Conservation (phyloP, 2,113 vertebrate species). For the Psilopsiagon aymara region DNA sequence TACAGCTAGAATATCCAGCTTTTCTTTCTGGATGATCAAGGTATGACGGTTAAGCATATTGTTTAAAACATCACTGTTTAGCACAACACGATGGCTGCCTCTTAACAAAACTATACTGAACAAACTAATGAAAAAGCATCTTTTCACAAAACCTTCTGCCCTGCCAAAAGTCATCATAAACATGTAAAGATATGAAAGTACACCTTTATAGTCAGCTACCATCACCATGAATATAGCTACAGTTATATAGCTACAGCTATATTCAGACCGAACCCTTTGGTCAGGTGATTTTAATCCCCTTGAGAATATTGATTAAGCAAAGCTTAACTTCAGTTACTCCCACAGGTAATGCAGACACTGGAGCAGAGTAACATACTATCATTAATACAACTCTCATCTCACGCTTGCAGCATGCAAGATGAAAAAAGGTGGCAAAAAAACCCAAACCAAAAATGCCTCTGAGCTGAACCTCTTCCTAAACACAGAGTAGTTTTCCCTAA, state of each 20-base stretch:
- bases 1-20: not conserved
- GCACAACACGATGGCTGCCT: not conserved
- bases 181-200: not conserved
- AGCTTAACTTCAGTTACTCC: not conserved
- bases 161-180: not conserved
- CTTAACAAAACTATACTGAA: not conserved
- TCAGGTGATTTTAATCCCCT: not conserved
- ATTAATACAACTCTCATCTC: not conserved
- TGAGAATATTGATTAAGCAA: not conserved
- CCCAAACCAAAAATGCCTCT: not conserved
- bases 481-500: not conserved
- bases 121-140: not conserved
- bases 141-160: not conserved
- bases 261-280: not conserved
- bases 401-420: fast-evolving
- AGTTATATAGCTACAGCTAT: not conserved
- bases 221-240: not conserved
- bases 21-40: not conserved
- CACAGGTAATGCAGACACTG: fast-evolving
- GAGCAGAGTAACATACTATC: not conserved
- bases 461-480: not conserved
- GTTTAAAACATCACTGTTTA: not conserved
- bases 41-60: not conserved
- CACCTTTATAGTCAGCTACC: not conserved
- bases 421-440: not conserved